A percentile compares a stretch with the other conserved stretches of the same genome.
These are phyloP conservation scores for Apamea epomidion DNA, from an alignment of 2,888 invertebrate species.

Conservation along the genomic window DNA sequence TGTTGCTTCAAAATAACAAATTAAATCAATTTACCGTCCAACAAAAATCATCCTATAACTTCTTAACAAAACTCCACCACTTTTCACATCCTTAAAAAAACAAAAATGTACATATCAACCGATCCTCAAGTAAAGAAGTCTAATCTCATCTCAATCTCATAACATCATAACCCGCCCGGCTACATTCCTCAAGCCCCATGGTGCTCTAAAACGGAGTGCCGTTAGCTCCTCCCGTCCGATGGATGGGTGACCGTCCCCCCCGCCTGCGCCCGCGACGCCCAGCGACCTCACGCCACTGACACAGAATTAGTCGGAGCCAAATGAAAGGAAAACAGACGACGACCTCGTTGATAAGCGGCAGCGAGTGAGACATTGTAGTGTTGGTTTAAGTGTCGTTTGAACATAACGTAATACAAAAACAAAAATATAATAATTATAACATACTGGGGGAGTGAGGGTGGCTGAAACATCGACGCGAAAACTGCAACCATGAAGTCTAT, in stretches of 20 bases:
- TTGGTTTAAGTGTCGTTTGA: not conserved
- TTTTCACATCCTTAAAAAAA: not conserved
- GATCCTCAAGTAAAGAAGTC: slow-evolving; percentile 18
- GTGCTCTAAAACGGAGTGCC: slow-evolving; percentile 67
- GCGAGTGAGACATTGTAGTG: slow-evolving; percentile 45
- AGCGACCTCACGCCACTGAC: slow-evolving; percentile 74
- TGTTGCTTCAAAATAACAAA: not conserved
- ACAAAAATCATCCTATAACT: slow-evolving; percentile 1
- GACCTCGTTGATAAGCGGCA: slow-evolving; percentile 59
- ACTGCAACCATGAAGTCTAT: too few relatives aligned
- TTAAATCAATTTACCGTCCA: not conserved
- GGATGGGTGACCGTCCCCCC: slow-evolving; percentile 61
- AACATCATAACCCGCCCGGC: slow-evolving; percentile 59
- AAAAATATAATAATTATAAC: not conserved
- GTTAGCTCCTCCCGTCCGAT: slow-evolving; percentile 67
- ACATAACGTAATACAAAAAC: not conserved
- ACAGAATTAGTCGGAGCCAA: slow-evolving; percentile 73
- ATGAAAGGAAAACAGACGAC: slow-evolving; percentile 82
- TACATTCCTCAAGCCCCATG: slow-evolving; percentile 71
- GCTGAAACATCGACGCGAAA: too few relatives aligned
- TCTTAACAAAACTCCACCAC: not conserved
- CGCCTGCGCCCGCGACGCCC: slow-evolving; percentile 49
- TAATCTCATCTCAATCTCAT: slow-evolving; percentile 50
- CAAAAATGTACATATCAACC: not conserved
- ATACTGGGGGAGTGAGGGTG: too few relatives aligned